Base-by-base conservation (phyloP, 2,113 vertebrate genomes). In the Sander lucioperca region DNA sequence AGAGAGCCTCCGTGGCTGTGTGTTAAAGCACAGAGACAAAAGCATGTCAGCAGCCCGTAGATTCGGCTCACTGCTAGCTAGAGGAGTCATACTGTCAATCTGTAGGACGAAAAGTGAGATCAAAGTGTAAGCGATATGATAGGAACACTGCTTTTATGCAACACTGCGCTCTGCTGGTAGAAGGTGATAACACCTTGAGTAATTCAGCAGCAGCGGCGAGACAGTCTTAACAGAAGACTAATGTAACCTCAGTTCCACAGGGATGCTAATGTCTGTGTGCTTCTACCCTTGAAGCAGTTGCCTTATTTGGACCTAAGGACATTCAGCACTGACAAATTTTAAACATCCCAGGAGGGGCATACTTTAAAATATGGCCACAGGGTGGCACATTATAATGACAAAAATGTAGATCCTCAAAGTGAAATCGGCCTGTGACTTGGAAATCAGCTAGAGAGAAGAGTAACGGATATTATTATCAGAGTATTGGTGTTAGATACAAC, bases 351-450 rank as follows among this genome's bases (percentile, higher is more conserved):
- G 94, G 86, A 81, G 94, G 91, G 89, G 94, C 91, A 82, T 94
- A 94, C 83, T 96, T 96, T 95, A 95, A 86, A 96, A 96, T 86
- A 62, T 94, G 94, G 93, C 95, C 96, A 96, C 90, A 78, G 95
- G 94, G 86, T 85, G 88, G 82, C 89, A 93, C 89, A 93, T 91
- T 82, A 95, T 88, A 87, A 91, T 84, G 91, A 93, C 91, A 92
- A 91, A 89, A 90, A 91, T 86, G 65, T 70, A 86, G 81, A 89
- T 83, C 63, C 86, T 89, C 74, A 88, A 87, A 91, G 89, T 87
- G 87, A 92, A 91, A 86, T 85, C 25, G 80, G 80, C 74, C 66
- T 79, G 39, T 72, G 91, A 91, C 79, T 92, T 82, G 70, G 33
- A 90, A 86, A 90, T 83, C 51, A 88, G 82, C 73, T 36, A 30